These are phyloP conservation scores for Fringilla coelebs DNA, from an alignment of 2,797 vertebrate species.

Conservation along the genomic window DNA sequence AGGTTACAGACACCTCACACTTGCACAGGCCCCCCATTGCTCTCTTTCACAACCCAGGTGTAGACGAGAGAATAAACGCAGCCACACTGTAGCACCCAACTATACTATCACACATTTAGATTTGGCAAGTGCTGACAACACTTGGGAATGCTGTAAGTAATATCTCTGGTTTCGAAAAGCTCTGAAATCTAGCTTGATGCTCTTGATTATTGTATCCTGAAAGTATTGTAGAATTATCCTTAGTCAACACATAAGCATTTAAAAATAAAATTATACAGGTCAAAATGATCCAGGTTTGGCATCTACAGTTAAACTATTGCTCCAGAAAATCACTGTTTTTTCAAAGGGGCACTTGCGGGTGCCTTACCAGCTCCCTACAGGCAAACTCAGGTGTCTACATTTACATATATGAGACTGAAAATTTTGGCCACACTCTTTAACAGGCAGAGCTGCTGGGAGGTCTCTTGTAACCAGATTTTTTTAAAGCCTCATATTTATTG, in stretches of 20 bases:
- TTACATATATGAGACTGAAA: neutral
- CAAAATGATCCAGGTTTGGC: neutral
- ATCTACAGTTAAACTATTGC: neutral
- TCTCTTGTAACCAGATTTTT: slow-evolving; percentile 18
- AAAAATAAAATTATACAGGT: neutral
- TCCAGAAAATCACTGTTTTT: neutral
- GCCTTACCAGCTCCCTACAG: neutral
- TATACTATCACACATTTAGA: accelerated
- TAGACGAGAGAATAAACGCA: neutral
- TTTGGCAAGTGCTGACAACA: neutral
- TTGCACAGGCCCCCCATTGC: neutral
- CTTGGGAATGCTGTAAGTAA: neutral
- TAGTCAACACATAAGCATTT: neutral
- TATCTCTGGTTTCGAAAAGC: neutral
- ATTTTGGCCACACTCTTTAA: neutral
- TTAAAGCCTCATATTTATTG: slow-evolving; percentile 43
- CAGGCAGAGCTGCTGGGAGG: slow-evolving; percentile 13
- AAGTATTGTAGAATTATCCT: neutral
- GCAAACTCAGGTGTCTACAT: neutral
- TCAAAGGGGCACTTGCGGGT: neutral
- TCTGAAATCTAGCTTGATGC: neutral
- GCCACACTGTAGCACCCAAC: neutral
- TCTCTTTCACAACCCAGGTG: neutral
- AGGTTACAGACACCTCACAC: neutral
- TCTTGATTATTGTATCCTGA: neutral